phyloP scores from a whole-genome alignment of 2,113 vertebrate species.

The Chloroceryle aenea region DNA sequence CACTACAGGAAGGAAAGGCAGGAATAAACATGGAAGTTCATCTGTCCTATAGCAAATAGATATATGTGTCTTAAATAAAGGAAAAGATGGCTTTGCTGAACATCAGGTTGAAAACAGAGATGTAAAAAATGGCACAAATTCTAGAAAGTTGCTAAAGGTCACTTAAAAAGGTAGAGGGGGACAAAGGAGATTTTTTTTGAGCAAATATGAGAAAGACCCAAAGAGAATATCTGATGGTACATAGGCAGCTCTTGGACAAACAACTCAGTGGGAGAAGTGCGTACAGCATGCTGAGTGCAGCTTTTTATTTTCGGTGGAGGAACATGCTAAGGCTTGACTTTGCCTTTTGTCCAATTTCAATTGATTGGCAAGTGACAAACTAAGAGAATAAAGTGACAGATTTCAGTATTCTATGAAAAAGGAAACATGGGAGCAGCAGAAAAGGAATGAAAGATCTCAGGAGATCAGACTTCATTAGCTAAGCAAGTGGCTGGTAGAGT shows the following conservation, averaged over 20 bases:
- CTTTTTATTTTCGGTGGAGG: not conserved
- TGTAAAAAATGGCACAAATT: not conserved
- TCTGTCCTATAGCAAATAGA: not conserved
- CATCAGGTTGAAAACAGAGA: not conserved
- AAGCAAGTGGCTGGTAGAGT: not conserved
- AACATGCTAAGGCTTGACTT: not conserved
- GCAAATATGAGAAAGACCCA: not conserved
- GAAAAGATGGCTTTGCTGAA: not conserved
- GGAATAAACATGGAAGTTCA: not conserved
- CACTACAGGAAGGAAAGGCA: not conserved
- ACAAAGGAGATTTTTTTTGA: not conserved
- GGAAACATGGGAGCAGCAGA: not conserved
- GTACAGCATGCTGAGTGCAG: not conserved
- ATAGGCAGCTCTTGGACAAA: not conserved
- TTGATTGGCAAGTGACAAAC: not conserved
- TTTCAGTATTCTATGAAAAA: not conserved
- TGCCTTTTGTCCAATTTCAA: not conserved
- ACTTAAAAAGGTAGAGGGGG: not conserved
- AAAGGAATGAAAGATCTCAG: not conserved
- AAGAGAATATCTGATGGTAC: not conserved
- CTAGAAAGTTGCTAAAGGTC: not conserved
- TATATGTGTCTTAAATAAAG: not conserved
- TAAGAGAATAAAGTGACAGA: not conserved
- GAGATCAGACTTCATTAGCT: not conserved
- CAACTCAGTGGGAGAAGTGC: not conserved